Base-by-base conservation (phyloP, 2,797 vertebrate species). In the Nothura maculosa region DNA sequence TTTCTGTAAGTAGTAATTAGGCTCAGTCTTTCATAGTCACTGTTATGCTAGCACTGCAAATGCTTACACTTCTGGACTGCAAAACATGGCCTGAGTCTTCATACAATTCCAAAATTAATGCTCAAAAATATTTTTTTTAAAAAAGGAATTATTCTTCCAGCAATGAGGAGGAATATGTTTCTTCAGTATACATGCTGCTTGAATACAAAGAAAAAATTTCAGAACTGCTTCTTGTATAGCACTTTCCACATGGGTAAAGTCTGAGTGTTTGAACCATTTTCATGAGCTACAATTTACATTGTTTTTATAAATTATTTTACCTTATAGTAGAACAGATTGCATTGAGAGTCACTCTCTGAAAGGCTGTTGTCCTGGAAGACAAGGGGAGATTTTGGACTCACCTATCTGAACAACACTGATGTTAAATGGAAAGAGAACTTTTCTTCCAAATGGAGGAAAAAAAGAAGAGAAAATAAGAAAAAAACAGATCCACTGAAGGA, bases 1-100 rank as follows among this genome's bases (percentile, higher is more conserved):
- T 72, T 95, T 91, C 73, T 94, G 12, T 91, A 92, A 78, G 14
- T 79, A 70, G 60, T 85, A 77, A 70, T 92, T 91, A 2, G 13
- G 40, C 68, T 93, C 94, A 90, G 54, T 48, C 54, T 87, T 70
- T 66, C 32, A 11, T 81, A 24, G n/a, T 89, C 68, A 52, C 50
- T 42, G 9, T 76, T 82, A 9, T n/a, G 32, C 52, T 83, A 63
- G 47, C 15, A 28, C 20, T 66, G 47, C 43, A 76, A 76, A 72
- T 81, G 38, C 62, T 77, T 89, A 57, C 69, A 87, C 79, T 89
- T 91, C 72, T 94, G 81, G 36, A 67, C 82, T 82, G 54, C 42
- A 34, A 58, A 79, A 43, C 9, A 69, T 32, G 77, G 67, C 47
- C 52, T 67, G 50, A 82, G 77, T 91, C 38, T 25, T 89, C 24